These are phyloP conservation scores for Acleris literana DNA, from an alignment of 2,888 invertebrate genomes.

Conservation along the genomic window DNA sequence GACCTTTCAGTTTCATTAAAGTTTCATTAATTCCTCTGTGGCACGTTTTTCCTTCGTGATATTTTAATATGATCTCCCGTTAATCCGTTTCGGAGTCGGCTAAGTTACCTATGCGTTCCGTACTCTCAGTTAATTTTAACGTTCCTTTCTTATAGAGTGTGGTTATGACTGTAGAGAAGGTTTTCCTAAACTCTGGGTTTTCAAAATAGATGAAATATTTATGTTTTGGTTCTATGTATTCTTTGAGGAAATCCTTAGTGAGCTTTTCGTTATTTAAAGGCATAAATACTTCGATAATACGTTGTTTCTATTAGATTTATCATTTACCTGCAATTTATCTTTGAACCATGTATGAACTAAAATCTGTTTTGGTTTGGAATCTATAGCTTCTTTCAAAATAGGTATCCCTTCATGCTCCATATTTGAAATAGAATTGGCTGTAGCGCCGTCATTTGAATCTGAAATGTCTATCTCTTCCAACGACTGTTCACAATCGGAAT, in stretches of 20 bases:
- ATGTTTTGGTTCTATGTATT: constrained; percentile 26
- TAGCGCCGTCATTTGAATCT: constrained; percentile 15
- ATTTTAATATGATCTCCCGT: constrained; percentile 35
- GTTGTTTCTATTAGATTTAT: constrained; percentile 2
- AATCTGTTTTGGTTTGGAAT: constrained; percentile 42
- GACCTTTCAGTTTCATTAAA: constrained; percentile 32
- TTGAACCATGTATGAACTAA: neutral
- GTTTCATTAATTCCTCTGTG: constrained; percentile 46
- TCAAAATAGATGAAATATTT: constrained; percentile 42
- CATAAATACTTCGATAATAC: neutral
- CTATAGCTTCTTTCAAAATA: constrained; percentile 46
- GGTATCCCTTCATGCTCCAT: constrained; percentile 41
- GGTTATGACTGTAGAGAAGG: constrained; percentile 11
- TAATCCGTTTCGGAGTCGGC: constrained; percentile 40
- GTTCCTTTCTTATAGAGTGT: constrained; percentile 40
- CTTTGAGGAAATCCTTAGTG: constrained; percentile 39
- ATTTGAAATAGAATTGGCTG: constrained; percentile 31
- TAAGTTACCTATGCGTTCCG: constrained; percentile 35
- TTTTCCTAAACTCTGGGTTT: constrained; percentile 23
- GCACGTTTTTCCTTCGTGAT: constrained; percentile 42
- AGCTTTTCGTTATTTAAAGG: constrained; percentile 8
- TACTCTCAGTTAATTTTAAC: constrained; percentile 38
- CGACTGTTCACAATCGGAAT: neutral
- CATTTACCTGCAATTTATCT: neutral
- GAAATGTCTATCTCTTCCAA: no score